Conservation (phyloP, 2,797 vertebrate genomes). For the Sebastolobus altivelis region DNA sequence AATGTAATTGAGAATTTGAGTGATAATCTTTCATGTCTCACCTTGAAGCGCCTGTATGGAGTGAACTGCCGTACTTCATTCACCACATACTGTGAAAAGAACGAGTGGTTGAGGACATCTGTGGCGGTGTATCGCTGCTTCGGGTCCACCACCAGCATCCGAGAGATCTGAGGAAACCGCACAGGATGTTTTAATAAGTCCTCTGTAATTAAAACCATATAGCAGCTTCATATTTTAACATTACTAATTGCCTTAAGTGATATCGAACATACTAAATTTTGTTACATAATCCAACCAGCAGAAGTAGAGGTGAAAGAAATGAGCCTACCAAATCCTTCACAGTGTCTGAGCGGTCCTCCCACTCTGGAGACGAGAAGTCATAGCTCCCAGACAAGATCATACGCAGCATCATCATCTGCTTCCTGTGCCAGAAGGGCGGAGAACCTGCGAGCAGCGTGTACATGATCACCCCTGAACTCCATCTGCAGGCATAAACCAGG, state of each 20-base stretch:
- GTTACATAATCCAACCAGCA: neutral
- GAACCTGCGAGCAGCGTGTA: constrained; percentile 96
- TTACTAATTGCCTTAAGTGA: neutral
- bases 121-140: constrained; percentile 87
- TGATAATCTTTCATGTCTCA: constrained; percentile 57
- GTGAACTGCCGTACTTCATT: constrained; percentile 95
- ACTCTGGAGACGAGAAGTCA: constrained; percentile 93
- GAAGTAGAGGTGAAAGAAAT: neutral
- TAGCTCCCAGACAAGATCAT: constrained; percentile 95
- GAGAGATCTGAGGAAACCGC: constrained; percentile 88
- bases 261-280: neutral
- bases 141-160: constrained; percentile 92
- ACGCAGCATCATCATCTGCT: constrained; percentile 98
- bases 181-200: neutral
- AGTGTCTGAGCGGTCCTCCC: constrained; percentile 97
- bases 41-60: constrained; percentile 95
- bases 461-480: constrained; percentile 98
- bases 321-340: constrained; percentile 94
- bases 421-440: constrained; percentile 99
- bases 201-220: neutral
- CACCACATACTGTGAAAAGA: constrained; percentile 96
- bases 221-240: neutral
- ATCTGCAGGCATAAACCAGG: constrained; percentile 81
- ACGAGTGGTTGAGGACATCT: constrained; percentile 92
- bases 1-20: neutral